These are phyloP conservation scores for Thecophora atra DNA, from an alignment of 2,888 invertebrate genomes.

Conservation along the genomic window DNA sequence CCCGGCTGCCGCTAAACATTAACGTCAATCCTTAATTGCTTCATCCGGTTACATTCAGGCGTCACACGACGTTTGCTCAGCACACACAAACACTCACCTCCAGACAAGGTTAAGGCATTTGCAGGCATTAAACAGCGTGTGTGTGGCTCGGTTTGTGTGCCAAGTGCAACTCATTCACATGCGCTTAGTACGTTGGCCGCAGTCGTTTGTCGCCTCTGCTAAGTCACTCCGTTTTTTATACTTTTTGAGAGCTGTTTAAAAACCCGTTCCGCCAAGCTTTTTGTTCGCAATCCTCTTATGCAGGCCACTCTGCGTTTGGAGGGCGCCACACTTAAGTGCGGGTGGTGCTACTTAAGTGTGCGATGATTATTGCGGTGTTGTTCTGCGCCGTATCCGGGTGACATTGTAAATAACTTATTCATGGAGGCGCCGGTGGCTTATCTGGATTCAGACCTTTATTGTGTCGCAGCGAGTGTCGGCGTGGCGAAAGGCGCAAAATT, in stretches of 20 bases:
- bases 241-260: slow-evolving; percentile 28
- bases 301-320: background rate
- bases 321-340: slow-evolving; percentile 29
- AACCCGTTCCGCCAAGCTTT: background rate
- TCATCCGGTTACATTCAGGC: slow-evolving; percentile 18
- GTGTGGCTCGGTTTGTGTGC: background rate
- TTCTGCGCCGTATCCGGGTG: slow-evolving; percentile 11
- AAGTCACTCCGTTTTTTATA: slow-evolving; percentile 10
- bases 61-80: background rate
- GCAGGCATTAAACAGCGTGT: slow-evolving; percentile 8
- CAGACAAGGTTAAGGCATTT: slow-evolving; percentile 15
- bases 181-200: slow-evolving; percentile 6
- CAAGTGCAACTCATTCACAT: slow-evolving; percentile 4
- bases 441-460: slow-evolving; percentile 1
- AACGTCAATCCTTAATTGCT: slow-evolving; percentile 28
- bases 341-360: slow-evolving; percentile 22
- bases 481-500: slow-evolving; percentile 3
- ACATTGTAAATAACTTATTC: slow-evolving; percentile 34
- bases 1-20: background rate
- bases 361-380: slow-evolving; percentile 26
- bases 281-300: background rate
- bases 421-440: slow-evolving; percentile 16
- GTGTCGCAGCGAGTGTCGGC: slow-evolving; percentile 4
- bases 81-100: background rate
- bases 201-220: slow-evolving; percentile 10